Conservation (phyloP, 2,888 invertebrate species). For the Zygogramma bicolorata region DNA sequence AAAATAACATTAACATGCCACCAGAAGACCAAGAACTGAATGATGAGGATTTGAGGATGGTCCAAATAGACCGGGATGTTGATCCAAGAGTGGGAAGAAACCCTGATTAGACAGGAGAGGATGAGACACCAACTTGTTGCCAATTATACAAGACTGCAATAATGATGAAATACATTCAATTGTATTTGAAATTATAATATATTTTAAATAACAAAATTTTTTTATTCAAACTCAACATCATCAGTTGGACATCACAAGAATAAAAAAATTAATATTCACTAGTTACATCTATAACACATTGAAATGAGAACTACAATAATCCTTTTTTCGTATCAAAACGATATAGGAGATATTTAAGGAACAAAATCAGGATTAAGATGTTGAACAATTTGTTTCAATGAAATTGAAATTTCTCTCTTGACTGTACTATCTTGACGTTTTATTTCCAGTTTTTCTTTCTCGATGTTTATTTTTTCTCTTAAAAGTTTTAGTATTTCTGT, state of each 20-base stretch:
- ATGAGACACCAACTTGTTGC: background rate
- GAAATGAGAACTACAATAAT: too few relatives aligned
- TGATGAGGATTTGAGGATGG: too few relatives aligned
- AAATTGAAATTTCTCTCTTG: conserved; percentile 1
- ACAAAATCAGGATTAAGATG: background rate
- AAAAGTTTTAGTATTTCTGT: background rate
- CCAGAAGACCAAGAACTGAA: too few relatives aligned
- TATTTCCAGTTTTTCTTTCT: conserved; percentile 3
- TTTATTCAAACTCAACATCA: too few relatives aligned
- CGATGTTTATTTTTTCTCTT: background rate
- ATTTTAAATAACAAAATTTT: background rate
- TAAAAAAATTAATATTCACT: background rate
- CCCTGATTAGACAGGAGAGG: background rate
- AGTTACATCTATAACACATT: too few relatives aligned
- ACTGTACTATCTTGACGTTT: background rate
- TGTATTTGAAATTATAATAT: background rate
- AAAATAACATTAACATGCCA: too few relatives aligned
- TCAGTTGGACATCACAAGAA: too few relatives aligned
- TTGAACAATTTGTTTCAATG: background rate
- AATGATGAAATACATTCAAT: too few relatives aligned
- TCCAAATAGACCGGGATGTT: background rate
- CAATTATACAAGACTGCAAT: conserved; percentile 11
- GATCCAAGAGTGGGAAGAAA: background rate
- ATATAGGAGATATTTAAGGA: background rate
- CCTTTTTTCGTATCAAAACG: too few relatives aligned